These are phyloP conservation scores for Dryadula phaetusa DNA, from an alignment of 2,888 invertebrate species.

Conservation along the genomic window DNA sequence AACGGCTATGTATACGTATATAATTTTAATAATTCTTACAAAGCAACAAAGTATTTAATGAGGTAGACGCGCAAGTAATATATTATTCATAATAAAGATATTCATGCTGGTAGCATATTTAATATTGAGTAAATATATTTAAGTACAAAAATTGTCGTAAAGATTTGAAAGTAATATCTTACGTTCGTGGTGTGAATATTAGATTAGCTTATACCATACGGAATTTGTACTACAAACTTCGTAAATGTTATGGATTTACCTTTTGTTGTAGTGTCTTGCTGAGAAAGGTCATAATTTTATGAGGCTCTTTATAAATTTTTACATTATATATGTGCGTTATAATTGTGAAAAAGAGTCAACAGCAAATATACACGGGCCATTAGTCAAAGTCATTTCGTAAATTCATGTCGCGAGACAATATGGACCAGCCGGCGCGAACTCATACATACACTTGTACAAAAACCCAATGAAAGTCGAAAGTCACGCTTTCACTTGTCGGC, in stretches of 20 bases:
- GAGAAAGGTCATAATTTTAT: conserved; percentile 10
- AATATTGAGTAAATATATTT: not conserved
- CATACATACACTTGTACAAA: conserved; percentile 79
- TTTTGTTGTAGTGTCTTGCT: conserved; percentile 5
- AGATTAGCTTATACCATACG: not conserved
- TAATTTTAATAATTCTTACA: not conserved
- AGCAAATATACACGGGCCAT: conserved; percentile 37
- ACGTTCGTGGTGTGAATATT: conserved; percentile 7
- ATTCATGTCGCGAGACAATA: conserved; percentile 80
- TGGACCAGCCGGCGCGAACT: conserved; percentile 67
- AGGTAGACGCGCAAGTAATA: not conserved
- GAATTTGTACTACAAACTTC: not conserved
- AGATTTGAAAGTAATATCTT: conserved; percentile 3
- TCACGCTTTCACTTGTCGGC: conserved; percentile 81
- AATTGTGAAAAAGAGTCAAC: conserved; percentile 3
- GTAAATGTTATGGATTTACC: not conserved
- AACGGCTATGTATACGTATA: not conserved
- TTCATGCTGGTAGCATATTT: not conserved
- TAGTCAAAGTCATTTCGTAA: conserved; percentile 37
- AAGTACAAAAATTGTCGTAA: not conserved
- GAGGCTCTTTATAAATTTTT: conserved; percentile 3
- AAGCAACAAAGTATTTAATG: not conserved
- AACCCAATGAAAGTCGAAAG: conserved; percentile 84
- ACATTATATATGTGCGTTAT: not conserved
- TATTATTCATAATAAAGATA: not conserved